Evolutionary conservation across 2,797 vertebrate species (phyloP).

Genomic region (Rhinichthys osculus): DNA sequence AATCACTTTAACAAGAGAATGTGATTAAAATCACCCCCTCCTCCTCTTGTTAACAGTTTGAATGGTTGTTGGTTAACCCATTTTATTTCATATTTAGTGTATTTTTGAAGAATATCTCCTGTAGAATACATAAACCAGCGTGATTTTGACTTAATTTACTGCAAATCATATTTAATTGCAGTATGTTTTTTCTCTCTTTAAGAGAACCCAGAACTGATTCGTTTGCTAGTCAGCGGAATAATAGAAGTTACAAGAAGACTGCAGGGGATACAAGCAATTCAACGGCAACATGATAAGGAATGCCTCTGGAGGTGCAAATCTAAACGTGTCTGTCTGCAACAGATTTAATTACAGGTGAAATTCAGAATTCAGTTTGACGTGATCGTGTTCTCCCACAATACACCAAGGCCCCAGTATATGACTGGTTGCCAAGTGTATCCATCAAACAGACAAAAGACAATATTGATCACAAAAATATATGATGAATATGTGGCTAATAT

Average conservation of each 20-base stretch:
- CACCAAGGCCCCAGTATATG: not conserved
- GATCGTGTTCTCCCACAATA: constrained; percentile 1
- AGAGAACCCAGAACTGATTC: not conserved
- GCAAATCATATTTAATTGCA: not conserved
- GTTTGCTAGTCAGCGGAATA: not conserved
- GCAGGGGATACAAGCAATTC: not conserved
- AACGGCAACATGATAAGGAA: not conserved
- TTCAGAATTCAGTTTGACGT: constrained; percentile 1
- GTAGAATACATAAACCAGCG: not conserved
- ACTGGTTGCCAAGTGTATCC: not conserved
- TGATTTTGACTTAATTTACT: not conserved
- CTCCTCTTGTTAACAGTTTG: not conserved
- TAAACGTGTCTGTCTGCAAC: not conserved
- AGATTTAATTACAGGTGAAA: not conserved
- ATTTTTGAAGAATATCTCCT: not conserved
- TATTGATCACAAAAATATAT: not conserved
- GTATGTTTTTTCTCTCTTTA: not conserved
- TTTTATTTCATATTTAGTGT: not conserved
- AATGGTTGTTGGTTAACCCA: not conserved
- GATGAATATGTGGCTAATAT: not conserved
- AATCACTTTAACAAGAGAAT: not conserved
- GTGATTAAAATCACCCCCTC: not conserved
- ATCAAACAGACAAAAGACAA: not conserved
- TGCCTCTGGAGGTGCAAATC: not conserved
- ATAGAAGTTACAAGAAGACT: not conserved